phyloP scores from a whole-genome alignment of 2,113 vertebrate species.

The Diglossa brunneiventris region DNA sequence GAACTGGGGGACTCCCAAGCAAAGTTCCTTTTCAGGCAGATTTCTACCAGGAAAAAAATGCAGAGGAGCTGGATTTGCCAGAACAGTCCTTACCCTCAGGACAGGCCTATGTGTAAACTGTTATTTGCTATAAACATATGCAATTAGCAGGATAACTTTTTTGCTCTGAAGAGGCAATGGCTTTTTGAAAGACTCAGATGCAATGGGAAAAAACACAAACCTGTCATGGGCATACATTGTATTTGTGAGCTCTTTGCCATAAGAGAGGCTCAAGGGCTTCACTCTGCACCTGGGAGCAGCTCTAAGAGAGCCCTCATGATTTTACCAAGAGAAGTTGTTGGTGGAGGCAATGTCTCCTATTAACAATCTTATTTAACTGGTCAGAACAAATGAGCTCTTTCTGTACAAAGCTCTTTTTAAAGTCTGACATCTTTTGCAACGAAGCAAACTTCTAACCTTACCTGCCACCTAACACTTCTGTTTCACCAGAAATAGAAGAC shows the following conservation, averaged over 20 bases:
- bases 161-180: background rate
- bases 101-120: background rate
- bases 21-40: background rate
- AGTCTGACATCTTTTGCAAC: background rate
- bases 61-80: background rate
- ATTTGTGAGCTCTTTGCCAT: background rate
- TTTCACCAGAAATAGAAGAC: background rate
- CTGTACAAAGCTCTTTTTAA: background rate
- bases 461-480: background rate
- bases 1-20: background rate
- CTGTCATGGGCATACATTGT: background rate
- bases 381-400: background rate
- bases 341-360: background rate
- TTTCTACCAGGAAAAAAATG: conserved; percentile 2
- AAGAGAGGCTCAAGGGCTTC: background rate
- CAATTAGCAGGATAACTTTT: background rate
- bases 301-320: background rate
- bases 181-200: background rate
- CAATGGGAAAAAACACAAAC: background rate
- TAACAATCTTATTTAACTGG: background rate
- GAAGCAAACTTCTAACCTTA: background rate
- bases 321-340: background rate
- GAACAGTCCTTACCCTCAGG: background rate
- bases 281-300: background rate
- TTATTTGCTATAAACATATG: background rate